phyloP scores from a whole-genome alignment of 1,140 invertebrate species.

The Schlechtendalia chinensis region DNA sequence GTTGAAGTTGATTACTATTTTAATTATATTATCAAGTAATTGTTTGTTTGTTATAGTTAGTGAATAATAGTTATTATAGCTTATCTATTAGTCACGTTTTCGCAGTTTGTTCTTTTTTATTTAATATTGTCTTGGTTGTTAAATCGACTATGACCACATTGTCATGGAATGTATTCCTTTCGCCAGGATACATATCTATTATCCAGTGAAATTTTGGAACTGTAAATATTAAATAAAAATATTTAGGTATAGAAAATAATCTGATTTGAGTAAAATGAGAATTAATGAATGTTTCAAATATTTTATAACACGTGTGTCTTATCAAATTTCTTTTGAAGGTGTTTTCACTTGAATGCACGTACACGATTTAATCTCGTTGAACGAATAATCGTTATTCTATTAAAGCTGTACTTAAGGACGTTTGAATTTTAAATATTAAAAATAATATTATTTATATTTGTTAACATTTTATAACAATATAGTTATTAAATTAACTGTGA shows the following conservation, averaged over 20 bases:
- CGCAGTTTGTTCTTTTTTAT: neutral
- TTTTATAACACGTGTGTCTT: neutral
- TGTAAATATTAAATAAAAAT: neutral
- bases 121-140: slow-evolving; percentile 9
- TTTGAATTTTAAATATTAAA: neutral
- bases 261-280: slow-evolving; percentile 1
- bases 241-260: neutral
- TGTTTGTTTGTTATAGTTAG: neutral
- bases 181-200: neutral
- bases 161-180: neutral
- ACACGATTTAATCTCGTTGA: neutral
- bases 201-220: neutral
- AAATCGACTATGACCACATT: slow-evolving; percentile 17
- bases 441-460: neutral
- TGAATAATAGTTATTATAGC: slow-evolving; percentile 27
- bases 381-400: neutral
- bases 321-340: neutral
- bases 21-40: neutral
- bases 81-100: slow-evolving; percentile 25
- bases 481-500: too few relatives aligned
- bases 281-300: neutral
- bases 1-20: neutral
- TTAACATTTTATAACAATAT: neutral
- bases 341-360: neutral
- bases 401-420: neutral